These are phyloP conservation scores for Chloebia gouldiae DNA, from an alignment of 2,113 vertebrate genomes.

Conservation along the genomic window DNA sequence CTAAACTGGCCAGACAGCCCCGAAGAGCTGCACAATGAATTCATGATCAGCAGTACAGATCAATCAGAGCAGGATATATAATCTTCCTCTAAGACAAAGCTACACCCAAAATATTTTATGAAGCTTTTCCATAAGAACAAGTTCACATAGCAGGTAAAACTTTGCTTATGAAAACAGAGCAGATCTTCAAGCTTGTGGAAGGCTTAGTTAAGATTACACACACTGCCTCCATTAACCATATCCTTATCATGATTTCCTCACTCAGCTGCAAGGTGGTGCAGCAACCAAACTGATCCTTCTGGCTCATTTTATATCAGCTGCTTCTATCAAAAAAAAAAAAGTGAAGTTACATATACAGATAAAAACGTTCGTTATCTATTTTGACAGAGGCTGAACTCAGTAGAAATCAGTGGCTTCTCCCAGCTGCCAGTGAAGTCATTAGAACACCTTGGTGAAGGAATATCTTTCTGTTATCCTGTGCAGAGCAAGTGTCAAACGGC, in stretches of 20 bases:
- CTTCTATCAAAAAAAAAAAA: background rate
- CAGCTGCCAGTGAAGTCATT: background rate
- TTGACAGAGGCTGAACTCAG: background rate
- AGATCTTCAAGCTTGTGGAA: background rate
- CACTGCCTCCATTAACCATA: background rate
- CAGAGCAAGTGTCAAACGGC: background rate
- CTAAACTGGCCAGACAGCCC: background rate
- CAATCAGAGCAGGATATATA: background rate
- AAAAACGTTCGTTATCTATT: background rate
- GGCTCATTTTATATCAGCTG: background rate
- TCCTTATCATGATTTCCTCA: background rate
- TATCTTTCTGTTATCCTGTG: background rate
- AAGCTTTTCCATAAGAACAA: background rate
- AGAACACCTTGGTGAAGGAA: background rate
- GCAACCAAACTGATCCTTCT: background rate
- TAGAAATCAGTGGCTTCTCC: background rate
- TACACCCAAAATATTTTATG: background rate
- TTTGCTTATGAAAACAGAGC: background rate
- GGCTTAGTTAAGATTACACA: background rate
- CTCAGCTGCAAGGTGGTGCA: background rate
- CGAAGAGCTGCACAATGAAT: background rate
- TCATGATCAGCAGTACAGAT: background rate
- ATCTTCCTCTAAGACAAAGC: background rate
- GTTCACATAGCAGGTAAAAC: background rate
- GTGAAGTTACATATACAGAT: background rate